A percentile compares a stretch with the other conserved stretches of the same genome.
phyloP scores from a whole-genome alignment of 2,113 vertebrate genomes.

The Cynopterus brachyotis region DNA sequence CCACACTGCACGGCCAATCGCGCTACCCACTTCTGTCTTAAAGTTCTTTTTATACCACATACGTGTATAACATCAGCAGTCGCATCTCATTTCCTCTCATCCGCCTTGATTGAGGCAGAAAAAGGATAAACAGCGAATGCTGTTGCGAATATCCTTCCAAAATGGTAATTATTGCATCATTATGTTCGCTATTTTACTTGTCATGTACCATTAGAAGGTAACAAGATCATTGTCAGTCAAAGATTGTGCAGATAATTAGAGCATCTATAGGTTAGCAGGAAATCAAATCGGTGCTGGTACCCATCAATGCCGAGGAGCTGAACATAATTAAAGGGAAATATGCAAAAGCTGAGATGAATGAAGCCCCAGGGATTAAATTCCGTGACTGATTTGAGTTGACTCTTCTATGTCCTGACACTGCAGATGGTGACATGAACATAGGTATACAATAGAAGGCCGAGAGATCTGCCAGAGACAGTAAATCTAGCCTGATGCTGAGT shows the following conservation, averaged over 20 bases:
- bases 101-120: slow-evolving; percentile 55
- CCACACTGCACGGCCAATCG: fast-evolving
- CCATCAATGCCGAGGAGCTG: slow-evolving; percentile 6
- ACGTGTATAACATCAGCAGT: background rate
- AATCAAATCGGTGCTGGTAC: slow-evolving; percentile 52
- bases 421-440: background rate
- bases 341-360: background rate
- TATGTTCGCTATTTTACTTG: slow-evolving; percentile 55
- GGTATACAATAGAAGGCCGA: background rate
- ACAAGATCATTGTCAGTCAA: slow-evolving; percentile 70
- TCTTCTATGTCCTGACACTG: background rate
- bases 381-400: background rate
- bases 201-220: slow-evolving; percentile 62
- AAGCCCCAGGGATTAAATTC: background rate
- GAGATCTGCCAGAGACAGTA: background rate
- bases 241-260: slow-evolving; percentile 72
- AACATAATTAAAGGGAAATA: slow-evolving; percentile 25
- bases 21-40: background rate
- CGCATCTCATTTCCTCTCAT: background rate
- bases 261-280: slow-evolving; percentile 61
- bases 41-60: background rate
- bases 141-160: background rate
- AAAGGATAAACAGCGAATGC: slow-evolving; percentile 51
- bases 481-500: background rate
- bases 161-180: slow-evolving; percentile 65